Evolutionary conservation across 2,888 invertebrate genomes (phyloP).

Genomic region (Drosophila stalkeri): DNA sequence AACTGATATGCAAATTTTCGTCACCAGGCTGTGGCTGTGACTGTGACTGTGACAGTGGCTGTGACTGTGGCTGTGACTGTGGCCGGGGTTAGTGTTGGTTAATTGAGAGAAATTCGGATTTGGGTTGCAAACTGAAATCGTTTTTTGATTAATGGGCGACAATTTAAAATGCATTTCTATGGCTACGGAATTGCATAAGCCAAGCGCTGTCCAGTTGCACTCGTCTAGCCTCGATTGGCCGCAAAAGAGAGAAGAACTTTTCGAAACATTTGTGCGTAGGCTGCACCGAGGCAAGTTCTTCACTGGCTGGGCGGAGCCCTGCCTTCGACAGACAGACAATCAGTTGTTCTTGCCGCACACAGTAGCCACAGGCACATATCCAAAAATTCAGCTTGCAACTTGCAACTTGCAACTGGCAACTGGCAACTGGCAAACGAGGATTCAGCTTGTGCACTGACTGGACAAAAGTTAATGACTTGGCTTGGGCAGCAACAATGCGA

Average conservation of each 20-base stretch:
- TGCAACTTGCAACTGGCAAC: conserved; percentile 18
- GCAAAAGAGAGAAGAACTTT: conserved; percentile 14
- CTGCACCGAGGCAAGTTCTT: conserved; percentile 10
- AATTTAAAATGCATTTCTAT: conserved; percentile 38
- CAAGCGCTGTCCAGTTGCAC: not conserved
- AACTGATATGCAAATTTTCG: conserved; percentile 70
- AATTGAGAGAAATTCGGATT: conserved; percentile 50
- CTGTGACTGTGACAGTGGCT: not conserved
- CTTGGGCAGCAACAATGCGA: conserved; percentile 64
- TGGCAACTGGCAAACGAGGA: conserved; percentile 34
- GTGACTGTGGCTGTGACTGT: not conserved
- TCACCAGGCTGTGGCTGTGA: not conserved
- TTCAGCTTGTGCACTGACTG: conserved; percentile 33
- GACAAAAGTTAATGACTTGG: conserved; percentile 71
- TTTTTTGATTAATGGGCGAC: conserved; percentile 50
- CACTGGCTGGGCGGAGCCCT: not conserved
- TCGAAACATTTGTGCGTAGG: conserved; percentile 56
- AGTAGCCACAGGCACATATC: conserved; percentile 73
- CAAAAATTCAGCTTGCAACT: conserved; percentile 42
- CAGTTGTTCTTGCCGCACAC: conserved; percentile 42
- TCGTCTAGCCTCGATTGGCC: conserved; percentile 51
- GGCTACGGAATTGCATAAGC: conserved; percentile 33
- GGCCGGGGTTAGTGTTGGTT: conserved; percentile 5
- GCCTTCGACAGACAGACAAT: conserved; percentile 29
- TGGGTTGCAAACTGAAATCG: conserved; percentile 27